Evolutionary conservation across 2,797 vertebrate genomes (phyloP).

Genomic region (Simalia tracyae): DNA sequence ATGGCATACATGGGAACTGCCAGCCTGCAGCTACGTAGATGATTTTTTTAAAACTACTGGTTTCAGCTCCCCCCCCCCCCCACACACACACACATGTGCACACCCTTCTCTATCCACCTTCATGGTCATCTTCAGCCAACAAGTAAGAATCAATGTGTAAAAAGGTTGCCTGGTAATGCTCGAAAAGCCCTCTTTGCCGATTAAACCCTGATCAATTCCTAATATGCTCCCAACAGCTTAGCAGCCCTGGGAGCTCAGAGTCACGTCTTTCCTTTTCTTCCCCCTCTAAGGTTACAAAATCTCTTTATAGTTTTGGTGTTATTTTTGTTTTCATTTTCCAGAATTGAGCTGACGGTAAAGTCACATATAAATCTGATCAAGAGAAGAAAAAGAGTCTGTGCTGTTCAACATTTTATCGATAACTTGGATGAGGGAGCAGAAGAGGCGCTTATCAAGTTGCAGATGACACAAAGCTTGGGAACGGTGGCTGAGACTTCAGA

Average conservation of each 20-base stretch:
- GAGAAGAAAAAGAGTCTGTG: too few species aligned
- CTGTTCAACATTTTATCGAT: too few species aligned
- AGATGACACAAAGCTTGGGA: too few species aligned
- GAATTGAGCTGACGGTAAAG: not conserved
- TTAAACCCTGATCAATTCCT: conserved; percentile 59
- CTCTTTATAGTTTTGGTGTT: not conserved
- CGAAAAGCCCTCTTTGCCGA: conserved; percentile 54
- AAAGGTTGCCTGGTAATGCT: conserved; percentile 66
- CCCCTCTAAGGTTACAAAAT: not conserved
- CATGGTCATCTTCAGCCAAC: conserved; percentile 36
- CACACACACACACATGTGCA: not conserved
- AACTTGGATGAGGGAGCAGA: too few species aligned
- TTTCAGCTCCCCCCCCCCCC: conserved; percentile 31
- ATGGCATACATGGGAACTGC: conserved; percentile 33
- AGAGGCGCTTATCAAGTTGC: too few species aligned
- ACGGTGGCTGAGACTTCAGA: too few species aligned
- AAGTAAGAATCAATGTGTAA: conserved; percentile 52
- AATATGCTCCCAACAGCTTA: conserved; percentile 40
- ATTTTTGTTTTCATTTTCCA: not conserved
- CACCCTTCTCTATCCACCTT: conserved; percentile 54
- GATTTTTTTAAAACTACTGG: conserved; percentile 55
- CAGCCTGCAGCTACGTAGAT: conserved; percentile 18
- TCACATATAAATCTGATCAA: not conserved
- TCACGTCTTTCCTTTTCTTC: not conserved
- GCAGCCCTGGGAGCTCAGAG: not conserved